Evolutionary conservation across 1,140 invertebrate genomes (phyloP), one percentile per base, ranked within the genome.

Genomic region (Diorhabda carinulata): DNA sequence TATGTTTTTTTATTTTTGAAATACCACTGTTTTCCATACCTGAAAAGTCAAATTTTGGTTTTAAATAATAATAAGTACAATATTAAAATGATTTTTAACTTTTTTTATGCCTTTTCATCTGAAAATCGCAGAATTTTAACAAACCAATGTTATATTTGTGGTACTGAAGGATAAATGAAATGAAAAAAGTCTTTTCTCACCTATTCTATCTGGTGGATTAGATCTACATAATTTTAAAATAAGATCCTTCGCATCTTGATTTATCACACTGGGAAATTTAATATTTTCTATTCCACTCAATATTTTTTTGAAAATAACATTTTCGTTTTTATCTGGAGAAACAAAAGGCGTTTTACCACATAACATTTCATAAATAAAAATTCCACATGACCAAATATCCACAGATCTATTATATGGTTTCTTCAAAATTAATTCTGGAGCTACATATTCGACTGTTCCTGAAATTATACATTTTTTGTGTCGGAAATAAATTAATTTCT

Each of bases 381-480:
- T 92, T 2, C 96, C 96, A 44, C 97, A 81, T 0, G 95, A 92
- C 96, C 96, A 98, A 79, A 94, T 96, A 83, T 98, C 96, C 0
- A 94, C 95, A 8, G 93, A 89, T 69, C 91, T 90, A 79, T 97
- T 94, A 78, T 97, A 95, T 6, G 94, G 94, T 80, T 91, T 87
- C 80, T 92, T 95, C n/a, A 96, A 82, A 60, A 98, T 95, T 61
- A 98, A 92, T 86, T 98, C 96, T 0, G 96, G 96, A 4, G 95
- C 93, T 9, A 93, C 90, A 74, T 95, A 95, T 79, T 94, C 92
- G 0, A 93, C 93, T 2, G 94, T 98, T 3, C 97, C 97, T 52
- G n/a, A 52, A 52, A 25, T 25, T 25, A 25, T 25, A 25, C 25
- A 25, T 25, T 25, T 25, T 25, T 25, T 25, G 25, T 25, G 25